Evolutionary conservation across 2,888 invertebrate genomes (phyloP).

Genomic region (Andricus quercusramuli): DNA sequence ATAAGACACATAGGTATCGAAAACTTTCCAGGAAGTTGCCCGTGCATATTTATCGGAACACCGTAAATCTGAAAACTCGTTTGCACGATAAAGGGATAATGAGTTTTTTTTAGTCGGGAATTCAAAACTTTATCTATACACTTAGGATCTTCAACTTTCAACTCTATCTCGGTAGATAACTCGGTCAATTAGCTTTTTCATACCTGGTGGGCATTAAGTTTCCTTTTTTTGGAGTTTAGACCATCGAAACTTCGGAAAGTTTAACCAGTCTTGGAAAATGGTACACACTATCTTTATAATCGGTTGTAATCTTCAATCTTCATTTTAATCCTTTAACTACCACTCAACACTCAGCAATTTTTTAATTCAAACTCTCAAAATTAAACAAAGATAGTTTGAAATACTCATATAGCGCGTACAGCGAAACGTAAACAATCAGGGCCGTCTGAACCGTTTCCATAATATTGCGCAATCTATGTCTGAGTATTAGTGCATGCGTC

Average conservation of each 20-base stretch:
- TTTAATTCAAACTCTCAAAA: no score
- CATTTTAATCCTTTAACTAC: neutral
- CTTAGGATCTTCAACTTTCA: neutral
- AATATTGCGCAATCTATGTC: no score
- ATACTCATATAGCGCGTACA: no score
- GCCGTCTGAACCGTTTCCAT: no score
- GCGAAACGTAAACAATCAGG: no score
- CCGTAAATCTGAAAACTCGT: conserved; percentile 26
- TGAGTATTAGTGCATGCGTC: no score
- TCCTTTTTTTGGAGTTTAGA: neutral
- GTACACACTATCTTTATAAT: neutral
- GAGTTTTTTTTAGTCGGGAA: conserved; percentile 20
- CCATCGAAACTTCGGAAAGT: neutral
- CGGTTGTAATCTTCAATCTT: neutral
- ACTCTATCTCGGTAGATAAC: neutral
- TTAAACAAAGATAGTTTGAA: no score
- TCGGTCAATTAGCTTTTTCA: neutral
- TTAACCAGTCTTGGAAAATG: neutral
- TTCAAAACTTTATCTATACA: conserved; percentile 3
- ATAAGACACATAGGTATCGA: conserved; percentile 36
- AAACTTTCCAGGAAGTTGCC: conserved; percentile 28
- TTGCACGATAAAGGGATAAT: conserved; percentile 26
- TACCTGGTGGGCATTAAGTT: neutral
- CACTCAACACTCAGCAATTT: no score
- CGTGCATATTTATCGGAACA: conserved; percentile 34